Evolutionary conservation across 2,113 vertebrate species (phyloP).

Genomic region (Leptobrachium leishanense): DNA sequence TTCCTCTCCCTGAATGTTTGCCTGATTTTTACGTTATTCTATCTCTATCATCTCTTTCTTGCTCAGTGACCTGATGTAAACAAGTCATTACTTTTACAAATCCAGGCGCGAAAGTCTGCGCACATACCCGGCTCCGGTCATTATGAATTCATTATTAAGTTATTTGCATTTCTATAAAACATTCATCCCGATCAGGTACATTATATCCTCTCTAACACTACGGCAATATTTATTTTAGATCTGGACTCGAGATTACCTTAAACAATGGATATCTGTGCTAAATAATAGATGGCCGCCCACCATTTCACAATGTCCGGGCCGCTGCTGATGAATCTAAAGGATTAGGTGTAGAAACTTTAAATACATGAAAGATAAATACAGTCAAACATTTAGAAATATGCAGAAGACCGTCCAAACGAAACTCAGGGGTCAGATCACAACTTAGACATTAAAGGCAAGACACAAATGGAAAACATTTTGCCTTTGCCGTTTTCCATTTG

Average conservation of each 20-base stretch:
- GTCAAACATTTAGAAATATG: too few relatives aligned
- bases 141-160: conserved; percentile 7
- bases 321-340: conserved; percentile 4
- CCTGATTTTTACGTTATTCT: too few relatives aligned
- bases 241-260: conserved; percentile 23
- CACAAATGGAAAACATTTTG: too few relatives aligned
- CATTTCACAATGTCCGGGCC: conserved; percentile 3
- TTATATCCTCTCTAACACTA: conserved; percentile 17
- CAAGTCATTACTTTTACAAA: background rate
- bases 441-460: too few relatives aligned
- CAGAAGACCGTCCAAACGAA: background rate
- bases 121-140: background rate
- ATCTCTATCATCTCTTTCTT: too few relatives aligned
- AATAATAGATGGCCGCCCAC: conserved; percentile 34
- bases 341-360: too few relatives aligned
- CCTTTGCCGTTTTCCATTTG: too few relatives aligned
- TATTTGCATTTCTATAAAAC: conserved; percentile 11
- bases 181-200: conserved; percentile 15
- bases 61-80: background rate
- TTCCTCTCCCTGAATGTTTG: too few relatives aligned
- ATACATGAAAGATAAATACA: too few relatives aligned
- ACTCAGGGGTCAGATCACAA: background rate
- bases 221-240: conserved; percentile 40
- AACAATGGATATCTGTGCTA: conserved; percentile 44
- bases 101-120: background rate